Evolutionary conservation across 2,888 invertebrate genomes (phyloP).

Genomic region (Xylota sylvarum): DNA sequence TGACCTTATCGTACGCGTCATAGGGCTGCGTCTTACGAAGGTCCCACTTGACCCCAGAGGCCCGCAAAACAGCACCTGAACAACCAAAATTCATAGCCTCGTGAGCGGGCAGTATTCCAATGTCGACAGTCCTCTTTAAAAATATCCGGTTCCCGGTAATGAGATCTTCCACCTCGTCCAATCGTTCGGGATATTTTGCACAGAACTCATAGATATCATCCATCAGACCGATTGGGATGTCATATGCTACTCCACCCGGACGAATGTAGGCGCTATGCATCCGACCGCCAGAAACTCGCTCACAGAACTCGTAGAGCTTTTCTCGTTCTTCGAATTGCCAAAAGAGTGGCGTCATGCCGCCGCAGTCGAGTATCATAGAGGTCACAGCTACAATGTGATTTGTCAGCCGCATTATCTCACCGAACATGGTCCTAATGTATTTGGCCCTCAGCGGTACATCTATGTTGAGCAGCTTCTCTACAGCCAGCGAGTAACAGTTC

Average conservation of each 20-base stretch:
- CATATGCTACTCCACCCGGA: slow-evolving; percentile 92
- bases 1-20: slow-evolving; percentile 92
- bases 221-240: slow-evolving; percentile 90
- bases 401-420: slow-evolving; percentile 91
- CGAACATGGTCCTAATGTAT: slow-evolving; percentile 91
- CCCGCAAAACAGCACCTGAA: slow-evolving; percentile 91
- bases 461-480: slow-evolving; percentile 93
- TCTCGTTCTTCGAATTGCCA: slow-evolving; percentile 96
- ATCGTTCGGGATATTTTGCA: slow-evolving; percentile 88
- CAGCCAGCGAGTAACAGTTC: slow-evolving; percentile 90
- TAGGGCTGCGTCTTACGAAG: slow-evolving; percentile 93
- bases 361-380: slow-evolving; percentile 92
- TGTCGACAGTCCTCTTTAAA: slow-evolving; percentile 89
- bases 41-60: slow-evolving; percentile 95
- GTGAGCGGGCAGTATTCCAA: slow-evolving; percentile 90
- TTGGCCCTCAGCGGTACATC: slow-evolving; percentile 91
- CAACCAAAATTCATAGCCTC: slow-evolving; percentile 91
- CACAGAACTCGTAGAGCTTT: slow-evolving; percentile 94
- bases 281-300: slow-evolving; percentile 92
- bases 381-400: slow-evolving; percentile 93
- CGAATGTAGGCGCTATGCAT: slow-evolving; percentile 93
- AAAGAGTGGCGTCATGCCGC: slow-evolving; percentile 95
- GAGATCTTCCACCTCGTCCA: slow-evolving; percentile 94
- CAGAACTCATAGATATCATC: slow-evolving; percentile 92
- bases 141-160: slow-evolving; percentile 91